Base-by-base conservation (phyloP, 2,797 vertebrate species). In the Sebastes minor region DNA sequence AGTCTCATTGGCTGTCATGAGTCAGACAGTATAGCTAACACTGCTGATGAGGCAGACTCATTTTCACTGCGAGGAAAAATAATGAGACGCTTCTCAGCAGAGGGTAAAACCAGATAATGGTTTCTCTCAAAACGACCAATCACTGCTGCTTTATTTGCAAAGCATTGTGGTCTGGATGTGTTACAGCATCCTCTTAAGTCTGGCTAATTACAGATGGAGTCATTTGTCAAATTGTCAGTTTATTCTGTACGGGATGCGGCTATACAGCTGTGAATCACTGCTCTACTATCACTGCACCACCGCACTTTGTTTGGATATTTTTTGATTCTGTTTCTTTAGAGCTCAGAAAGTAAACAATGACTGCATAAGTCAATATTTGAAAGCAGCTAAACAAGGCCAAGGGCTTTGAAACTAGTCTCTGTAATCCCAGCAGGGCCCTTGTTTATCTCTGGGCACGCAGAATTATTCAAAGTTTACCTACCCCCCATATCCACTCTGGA, bases 221-320 rank as follows among this genome's bases (percentile, higher is more conserved):
- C 46, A 71, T 88, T 88, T 33, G 28, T 84, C 78, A 80, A 56
- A 65, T 81, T 76, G 84, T 81, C 62, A 8, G 2, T 52, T 71
- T 23, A 52, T 23, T 65, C 32, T 4, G 5, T 27, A 12, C 1
- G 1, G 38, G 25, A 53, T 4, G 16, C 5, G 35, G 12, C 35
- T 38, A 25, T n/a, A 3, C 28, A 22, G 55, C 67, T 42, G 32
- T 49, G 67, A 57, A 61, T 71, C 55, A 30, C 14, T 13, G 32
- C 22, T 13, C 2, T 9, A 5, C 52, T 60, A 52, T 49, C 62
- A 59, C 27, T 22, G 5, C 33, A 35, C 2, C 56, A 35, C n/a
- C 53, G 42, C 6, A 12, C 6, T 0, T n/a, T 0, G 16, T 46
- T n/a, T 1, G 5, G 4, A 33, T 22, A 28, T 2, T 35, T 6